Percentiles rank a stretch among this genome's conserved stretches.
These are phyloP conservation scores for Sarcophaga peregrina DNA, from an alignment of 1,140 invertebrate species.

Conservation along the genomic window DNA sequence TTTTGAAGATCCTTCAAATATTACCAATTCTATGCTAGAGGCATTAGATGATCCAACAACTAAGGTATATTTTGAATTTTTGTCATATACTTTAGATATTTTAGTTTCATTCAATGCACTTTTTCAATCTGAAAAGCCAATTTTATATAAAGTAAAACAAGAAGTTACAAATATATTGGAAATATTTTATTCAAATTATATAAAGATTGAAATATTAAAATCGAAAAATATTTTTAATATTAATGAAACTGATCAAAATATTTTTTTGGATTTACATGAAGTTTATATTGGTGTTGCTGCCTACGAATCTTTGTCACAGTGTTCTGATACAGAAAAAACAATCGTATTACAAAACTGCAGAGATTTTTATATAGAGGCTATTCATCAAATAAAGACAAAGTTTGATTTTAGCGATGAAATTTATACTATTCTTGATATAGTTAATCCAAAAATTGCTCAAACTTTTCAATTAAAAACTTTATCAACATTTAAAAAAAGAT, in stretches of 20 bases:
- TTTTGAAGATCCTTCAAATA: slow-evolving; percentile 29
- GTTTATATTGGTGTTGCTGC: slow-evolving; percentile 8
- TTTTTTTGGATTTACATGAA: background rate
- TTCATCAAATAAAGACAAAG: background rate
- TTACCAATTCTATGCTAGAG: background rate
- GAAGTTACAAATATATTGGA: background rate
- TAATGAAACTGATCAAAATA: background rate
- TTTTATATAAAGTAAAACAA: slow-evolving; percentile 2
- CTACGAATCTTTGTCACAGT: background rate
- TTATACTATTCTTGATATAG: background rate
- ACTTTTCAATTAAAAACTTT: background rate
- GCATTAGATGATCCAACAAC: slow-evolving; percentile 7
- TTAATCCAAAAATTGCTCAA: background rate
- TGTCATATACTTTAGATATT: slow-evolving; percentile 8
- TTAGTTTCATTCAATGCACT: slow-evolving; percentile 10
- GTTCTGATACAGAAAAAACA: background rate
- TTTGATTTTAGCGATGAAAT: background rate
- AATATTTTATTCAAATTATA: slow-evolving; percentile 20
- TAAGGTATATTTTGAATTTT: slow-evolving; percentile 20
- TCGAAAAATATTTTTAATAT: background rate
- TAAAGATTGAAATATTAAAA: background rate
- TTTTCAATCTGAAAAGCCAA: slow-evolving; percentile 11
- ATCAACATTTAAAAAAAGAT: background rate
- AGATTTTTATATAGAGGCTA: no score
- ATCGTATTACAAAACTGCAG: no score